Evolutionary conservation across 2,888 invertebrate species (phyloP).

Genomic region (Nomada goodeniana): DNA sequence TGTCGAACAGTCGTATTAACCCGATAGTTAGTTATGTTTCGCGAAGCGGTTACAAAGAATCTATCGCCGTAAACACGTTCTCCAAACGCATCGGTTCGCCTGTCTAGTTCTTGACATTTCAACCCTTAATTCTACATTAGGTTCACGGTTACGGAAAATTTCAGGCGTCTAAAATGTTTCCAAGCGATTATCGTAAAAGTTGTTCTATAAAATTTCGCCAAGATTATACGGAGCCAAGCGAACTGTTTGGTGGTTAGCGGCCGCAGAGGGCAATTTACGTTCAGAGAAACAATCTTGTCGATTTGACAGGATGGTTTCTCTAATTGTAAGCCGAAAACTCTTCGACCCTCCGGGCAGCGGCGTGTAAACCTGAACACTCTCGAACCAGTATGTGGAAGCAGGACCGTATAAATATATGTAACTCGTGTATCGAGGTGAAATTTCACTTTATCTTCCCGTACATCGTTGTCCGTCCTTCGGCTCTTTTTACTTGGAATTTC

Average conservation of each 20-base stretch:
- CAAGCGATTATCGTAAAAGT: slow-evolving; percentile 55
- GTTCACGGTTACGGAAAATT: slow-evolving; percentile 44
- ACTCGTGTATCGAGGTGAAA: background rate
- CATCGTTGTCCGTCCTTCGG: background rate
- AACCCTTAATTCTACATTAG: slow-evolving; percentile 44
- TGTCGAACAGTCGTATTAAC: background rate
- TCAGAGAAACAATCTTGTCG: slow-evolving; percentile 68
- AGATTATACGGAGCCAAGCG: slow-evolving; percentile 41
- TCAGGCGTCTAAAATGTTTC: slow-evolving; percentile 37
- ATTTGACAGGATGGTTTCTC: slow-evolving; percentile 68
- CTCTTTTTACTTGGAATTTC: slow-evolving; percentile 7
- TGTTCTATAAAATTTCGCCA: slow-evolving; percentile 62
- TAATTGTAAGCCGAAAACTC: slow-evolving; percentile 60
- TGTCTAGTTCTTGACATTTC: slow-evolving; percentile 19
- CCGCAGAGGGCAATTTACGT: slow-evolving; percentile 59
- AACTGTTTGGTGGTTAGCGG: slow-evolving; percentile 35
- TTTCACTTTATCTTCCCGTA: background rate
- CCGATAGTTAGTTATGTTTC: background rate
- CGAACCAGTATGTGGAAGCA: background rate
- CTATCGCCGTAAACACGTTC: background rate
- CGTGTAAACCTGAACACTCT: slow-evolving; percentile 15
- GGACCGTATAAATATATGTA: slow-evolving; percentile 12
- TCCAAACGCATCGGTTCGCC: slow-evolving; percentile 8
- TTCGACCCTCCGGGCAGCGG: slow-evolving; percentile 43
- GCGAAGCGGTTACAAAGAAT: slow-evolving; percentile 20